These are phyloP conservation scores for Loriculus beryllinus DNA, from an alignment of 2,797 vertebrate genomes.

Conservation along the genomic window DNA sequence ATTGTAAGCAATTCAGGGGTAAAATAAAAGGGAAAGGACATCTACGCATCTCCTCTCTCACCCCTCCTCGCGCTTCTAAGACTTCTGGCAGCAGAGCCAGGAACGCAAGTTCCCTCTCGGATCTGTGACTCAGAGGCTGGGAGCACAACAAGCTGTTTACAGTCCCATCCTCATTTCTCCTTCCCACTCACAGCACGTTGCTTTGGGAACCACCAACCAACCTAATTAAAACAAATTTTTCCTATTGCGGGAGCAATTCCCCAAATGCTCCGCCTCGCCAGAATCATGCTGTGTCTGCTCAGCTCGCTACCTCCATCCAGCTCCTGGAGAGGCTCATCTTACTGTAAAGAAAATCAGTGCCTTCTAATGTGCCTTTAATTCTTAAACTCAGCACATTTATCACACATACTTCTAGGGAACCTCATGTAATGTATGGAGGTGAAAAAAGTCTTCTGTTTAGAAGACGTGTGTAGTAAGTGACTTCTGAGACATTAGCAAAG, in stretches of 20 bases:
- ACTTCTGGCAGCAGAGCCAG: neutral
- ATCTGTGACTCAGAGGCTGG: constrained; percentile 24
- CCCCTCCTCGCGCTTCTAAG: neutral
- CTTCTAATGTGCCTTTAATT: constrained; percentile 37
- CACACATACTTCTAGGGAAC: neutral
- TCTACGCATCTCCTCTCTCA: neutral
- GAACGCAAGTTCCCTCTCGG: neutral
- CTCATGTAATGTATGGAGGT: neutral
- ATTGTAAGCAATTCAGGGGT: neutral
- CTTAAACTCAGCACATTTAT: constrained; percentile 11
- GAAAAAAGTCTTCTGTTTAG: neutral
- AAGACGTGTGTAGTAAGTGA: neutral
- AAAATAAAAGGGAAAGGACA: neutral
- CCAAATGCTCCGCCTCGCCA: constrained; percentile 24
- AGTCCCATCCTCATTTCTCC: constrained; percentile 53
- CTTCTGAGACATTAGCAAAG: neutral
- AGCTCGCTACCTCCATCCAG: constrained; percentile 21
- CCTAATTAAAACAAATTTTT: constrained; percentile 72
- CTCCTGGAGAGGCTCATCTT: constrained; percentile 38
- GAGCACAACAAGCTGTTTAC: constrained; percentile 41
- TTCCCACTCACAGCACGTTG: constrained; percentile 49
- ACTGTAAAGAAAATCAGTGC: constrained; percentile 33
- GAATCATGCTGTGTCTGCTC: constrained; percentile 40
- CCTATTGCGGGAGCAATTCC: constrained; percentile 62
- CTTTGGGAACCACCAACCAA: constrained; percentile 68